Base-by-base conservation (phyloP, 1,140 invertebrate species). In the Tetramorium simillimum region DNA sequence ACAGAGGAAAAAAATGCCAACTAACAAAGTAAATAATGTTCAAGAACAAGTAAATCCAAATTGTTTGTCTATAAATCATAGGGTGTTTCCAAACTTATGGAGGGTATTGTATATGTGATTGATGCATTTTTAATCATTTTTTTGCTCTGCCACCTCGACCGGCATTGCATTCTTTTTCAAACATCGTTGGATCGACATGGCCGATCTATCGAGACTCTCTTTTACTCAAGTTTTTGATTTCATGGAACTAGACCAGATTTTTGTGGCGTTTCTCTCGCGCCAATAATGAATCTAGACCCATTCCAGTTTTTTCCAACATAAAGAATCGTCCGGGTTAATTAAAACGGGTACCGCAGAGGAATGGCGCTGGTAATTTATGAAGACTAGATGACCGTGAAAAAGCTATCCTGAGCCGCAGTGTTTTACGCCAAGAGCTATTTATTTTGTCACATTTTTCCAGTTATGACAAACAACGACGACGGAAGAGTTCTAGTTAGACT, bases 271-370 rank as follows among this genome's bases (percentile, higher is more conserved):
- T 24, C n/a, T 80, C 49, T 16, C 40, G n/a, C 58, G 53, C 62
- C 53, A 58, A 89, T 89, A 78, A 89, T 89, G 72, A 89, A 89
- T 89, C 82, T 21, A 49, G 16, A 89, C 51, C 56, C 72, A 28
- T 77, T 21, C 43, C 46, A 14, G 16, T 70, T 89, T 81, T 70
- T 76, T 62, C 72, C 82, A 76, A 46, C 60, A 72, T 58, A 85
- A 89, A 69, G 49, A 80, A 76, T 73, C 60, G 53, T 14, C 67
- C 51, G 46, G 46, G 87, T 89, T 89, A 89, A 89, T 89, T 89
- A 86, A 89, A 89, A 89, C 53, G 75, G 14, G 51, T 46, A n/a
- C 60, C 58, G 37, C 24, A 18, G 9, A 28, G 78, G 33, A 63
- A 78, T 46, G 62, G 60, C 87, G 24, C 49, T 37, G 37, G 46